phyloP scores from a whole-genome alignment of 1,140 invertebrate genomes.

The Harpegnathos saltator region DNA sequence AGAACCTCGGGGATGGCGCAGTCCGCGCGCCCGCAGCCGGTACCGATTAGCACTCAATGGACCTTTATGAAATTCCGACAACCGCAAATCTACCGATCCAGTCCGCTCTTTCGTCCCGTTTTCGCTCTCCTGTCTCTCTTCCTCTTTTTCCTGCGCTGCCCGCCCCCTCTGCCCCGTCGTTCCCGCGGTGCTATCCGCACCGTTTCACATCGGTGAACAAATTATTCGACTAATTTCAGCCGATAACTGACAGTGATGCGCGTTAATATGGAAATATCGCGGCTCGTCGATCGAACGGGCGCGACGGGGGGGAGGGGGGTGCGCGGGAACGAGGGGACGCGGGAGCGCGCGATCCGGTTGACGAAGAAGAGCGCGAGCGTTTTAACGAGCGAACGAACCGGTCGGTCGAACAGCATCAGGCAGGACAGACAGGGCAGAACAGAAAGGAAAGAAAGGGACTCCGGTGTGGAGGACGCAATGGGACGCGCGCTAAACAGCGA shows the following conservation, averaged over 20 bases:
- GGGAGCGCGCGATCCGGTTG: not conserved
- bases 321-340: not conserved
- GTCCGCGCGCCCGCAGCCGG: conserved; percentile 18
- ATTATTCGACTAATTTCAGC: conserved; percentile 68
- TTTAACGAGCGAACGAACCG: conserved; percentile 13
- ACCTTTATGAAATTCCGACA: conserved; percentile 60
- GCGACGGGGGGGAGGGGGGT: not conserved
- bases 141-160: not conserved
- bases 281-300: conserved; percentile 32
- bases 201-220: conserved; percentile 33
- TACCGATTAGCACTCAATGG: conserved; percentile 39
- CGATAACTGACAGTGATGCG: conserved; percentile 62
- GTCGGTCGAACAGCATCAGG: too few species aligned
- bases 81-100: conserved; percentile 25
- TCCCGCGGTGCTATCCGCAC: conserved; percentile 3
- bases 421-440: too few species aligned
- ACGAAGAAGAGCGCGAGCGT: conserved; percentile 32
- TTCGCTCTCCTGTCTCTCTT: conserved; percentile 14
- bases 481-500: conserved; percentile 13
- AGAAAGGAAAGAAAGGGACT: too few species aligned
- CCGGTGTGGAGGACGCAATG: too few species aligned
- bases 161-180: not conserved
- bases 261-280: conserved; percentile 65
- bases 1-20: conserved; percentile 2
- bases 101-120: conserved; percentile 33